phyloP scores from a whole-genome alignment of 1,140 invertebrate genomes.

The Drosophila erecta region DNA sequence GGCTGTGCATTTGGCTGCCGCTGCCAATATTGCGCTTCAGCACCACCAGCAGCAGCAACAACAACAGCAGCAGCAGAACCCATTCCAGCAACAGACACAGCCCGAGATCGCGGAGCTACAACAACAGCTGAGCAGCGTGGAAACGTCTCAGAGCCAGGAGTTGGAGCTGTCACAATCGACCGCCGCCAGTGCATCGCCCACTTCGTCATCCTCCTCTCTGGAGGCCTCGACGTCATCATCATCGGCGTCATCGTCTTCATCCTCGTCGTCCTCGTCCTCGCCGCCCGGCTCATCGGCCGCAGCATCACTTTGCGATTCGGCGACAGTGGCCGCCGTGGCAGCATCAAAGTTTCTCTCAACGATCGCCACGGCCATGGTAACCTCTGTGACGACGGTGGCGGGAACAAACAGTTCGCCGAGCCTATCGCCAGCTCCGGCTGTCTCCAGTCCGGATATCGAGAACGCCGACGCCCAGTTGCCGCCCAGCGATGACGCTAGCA shows the following conservation, averaged over 20 bases:
- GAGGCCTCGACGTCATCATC: slow-evolving; percentile 47
- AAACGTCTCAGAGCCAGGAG: slow-evolving; percentile 53
- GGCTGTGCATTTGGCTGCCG: slow-evolving; percentile 67
- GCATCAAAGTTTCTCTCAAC: slow-evolving; percentile 66
- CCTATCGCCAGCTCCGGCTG: slow-evolving; percentile 46
- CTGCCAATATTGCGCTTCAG: slow-evolving; percentile 74
- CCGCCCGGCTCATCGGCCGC: slow-evolving; percentile 43
- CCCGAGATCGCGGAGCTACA: slow-evolving; percentile 75
- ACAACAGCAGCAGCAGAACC: slow-evolving; percentile 67
- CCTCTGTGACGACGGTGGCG: slow-evolving; percentile 68
- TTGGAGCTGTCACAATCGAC: slow-evolving; percentile 38
- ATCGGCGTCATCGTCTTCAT: slow-evolving; percentile 45
- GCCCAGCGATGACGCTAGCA: slow-evolving; percentile 29
- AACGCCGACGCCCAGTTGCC: slow-evolving; percentile 26
- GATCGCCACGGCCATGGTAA: slow-evolving; percentile 63
- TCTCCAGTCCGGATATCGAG: slow-evolving; percentile 36
- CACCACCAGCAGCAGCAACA: slow-evolving; percentile 72
- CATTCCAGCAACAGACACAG: slow-evolving; percentile 68
- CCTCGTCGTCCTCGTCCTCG: slow-evolving; percentile 47
- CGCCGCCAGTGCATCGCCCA: slow-evolving; percentile 27
- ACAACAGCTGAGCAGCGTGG: slow-evolving; percentile 68
- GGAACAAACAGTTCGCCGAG: slow-evolving; percentile 46
- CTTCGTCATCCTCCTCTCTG: slow-evolving; percentile 46
- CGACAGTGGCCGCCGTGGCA: slow-evolving; percentile 66
- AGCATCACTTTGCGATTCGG: slow-evolving; percentile 66